These are phyloP conservation scores for Idaea straminata DNA, from an alignment of 2,888 invertebrate species.

Conservation along the genomic window DNA sequence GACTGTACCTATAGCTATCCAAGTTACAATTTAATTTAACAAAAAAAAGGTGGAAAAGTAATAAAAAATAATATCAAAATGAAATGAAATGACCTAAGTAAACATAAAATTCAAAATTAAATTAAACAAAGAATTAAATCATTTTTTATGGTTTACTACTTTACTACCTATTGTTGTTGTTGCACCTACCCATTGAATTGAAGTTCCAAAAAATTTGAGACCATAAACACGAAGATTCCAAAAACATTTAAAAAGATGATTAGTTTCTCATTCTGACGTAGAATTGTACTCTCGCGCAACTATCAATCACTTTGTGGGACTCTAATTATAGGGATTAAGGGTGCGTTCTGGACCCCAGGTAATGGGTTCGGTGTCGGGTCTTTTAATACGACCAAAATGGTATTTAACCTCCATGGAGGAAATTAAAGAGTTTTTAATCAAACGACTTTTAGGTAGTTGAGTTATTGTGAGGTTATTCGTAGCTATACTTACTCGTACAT, in stretches of 20 bases:
- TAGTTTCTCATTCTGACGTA: conserved; percentile 65
- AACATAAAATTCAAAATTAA: no score
- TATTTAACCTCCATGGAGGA: conserved; percentile 35
- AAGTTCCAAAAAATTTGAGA: conserved; percentile 10
- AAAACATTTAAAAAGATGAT: conserved; percentile 56
- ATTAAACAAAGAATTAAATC: no score
- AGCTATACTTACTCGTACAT: neutral
- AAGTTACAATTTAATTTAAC: no score
- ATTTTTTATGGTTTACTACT: no score
- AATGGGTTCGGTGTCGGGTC: conserved; percentile 53
- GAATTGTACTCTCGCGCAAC: conserved; percentile 48
- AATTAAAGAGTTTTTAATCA: conserved; percentile 60
- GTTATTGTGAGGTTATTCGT: neutral
- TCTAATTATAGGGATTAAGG: conserved; percentile 77
- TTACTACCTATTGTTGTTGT: no score
- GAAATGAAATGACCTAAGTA: no score
- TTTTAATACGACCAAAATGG: conserved; percentile 51
- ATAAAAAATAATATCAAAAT: no score
- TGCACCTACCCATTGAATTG: no score
- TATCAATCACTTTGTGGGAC: conserved; percentile 75
- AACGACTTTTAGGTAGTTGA: conserved; percentile 13
- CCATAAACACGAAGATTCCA: conserved; percentile 9
- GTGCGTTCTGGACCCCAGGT: conserved; percentile 56
- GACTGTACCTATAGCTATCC: no score
- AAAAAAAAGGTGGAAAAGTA: no score